A percentile compares a stretch with the other conserved stretches of the same genome.
These are phyloP conservation scores for Drosophila fulvimacula DNA, from an alignment of 2,888 invertebrate genomes.

Conservation along the genomic window DNA sequence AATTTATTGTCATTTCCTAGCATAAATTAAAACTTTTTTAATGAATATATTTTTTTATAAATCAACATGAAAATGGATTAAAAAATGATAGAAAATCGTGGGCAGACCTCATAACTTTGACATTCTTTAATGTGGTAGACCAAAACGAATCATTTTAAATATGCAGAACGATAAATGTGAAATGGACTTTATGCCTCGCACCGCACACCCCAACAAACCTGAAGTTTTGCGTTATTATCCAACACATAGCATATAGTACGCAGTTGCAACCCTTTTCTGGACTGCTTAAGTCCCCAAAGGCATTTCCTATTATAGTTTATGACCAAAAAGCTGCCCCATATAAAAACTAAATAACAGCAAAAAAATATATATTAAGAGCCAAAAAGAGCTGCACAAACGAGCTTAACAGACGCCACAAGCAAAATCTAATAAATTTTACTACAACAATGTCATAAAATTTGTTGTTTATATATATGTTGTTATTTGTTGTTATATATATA, in stretches of 20 bases:
- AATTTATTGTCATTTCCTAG: too few species aligned
- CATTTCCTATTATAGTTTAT: conserved; percentile 74
- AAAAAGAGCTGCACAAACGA: conserved; percentile 45
- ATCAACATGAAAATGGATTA: not conserved
- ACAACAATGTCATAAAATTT: conserved; percentile 74
- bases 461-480: conserved; percentile 11
- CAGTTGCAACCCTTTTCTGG: conserved; percentile 37
- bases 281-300: conserved; percentile 44
- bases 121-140: not conserved
- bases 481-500: not conserved
- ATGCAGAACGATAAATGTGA: conserved; percentile 15
- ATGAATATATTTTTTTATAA: too few species aligned
- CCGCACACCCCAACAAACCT: not conserved
- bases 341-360: conserved; percentile 67
- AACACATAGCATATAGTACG: conserved; percentile 22
- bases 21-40: too few species aligned
- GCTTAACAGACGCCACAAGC: conserved; percentile 66
- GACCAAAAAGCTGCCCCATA: conserved; percentile 61
- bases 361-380: conserved; percentile 13
- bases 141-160: not conserved
- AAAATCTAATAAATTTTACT: conserved; percentile 77
- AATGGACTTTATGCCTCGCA: not conserved
- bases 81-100: not conserved
- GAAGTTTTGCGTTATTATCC: conserved; percentile 20
- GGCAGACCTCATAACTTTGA: not conserved